Base-by-base conservation (phyloP, 2,113 vertebrate species). In the Athene cunicularia region DNA sequence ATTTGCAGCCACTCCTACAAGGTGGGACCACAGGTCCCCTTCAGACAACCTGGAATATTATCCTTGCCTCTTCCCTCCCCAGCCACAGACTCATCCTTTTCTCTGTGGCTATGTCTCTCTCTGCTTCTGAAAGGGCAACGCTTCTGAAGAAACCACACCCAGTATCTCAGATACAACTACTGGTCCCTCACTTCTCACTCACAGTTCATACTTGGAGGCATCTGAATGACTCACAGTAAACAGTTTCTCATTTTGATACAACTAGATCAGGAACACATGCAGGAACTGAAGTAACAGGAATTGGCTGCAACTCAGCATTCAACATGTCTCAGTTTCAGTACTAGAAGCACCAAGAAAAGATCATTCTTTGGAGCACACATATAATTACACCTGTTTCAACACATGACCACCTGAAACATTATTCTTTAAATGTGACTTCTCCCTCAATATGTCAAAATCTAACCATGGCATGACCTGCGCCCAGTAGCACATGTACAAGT, bases 21-120 rank as follows among this genome's bases (percentile, higher is more conserved):
- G 60, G 17, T 59, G 37, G 76, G n/a, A 70, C 59, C 49, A 47
- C 63, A 77, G 28, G 17, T 94, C 64, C 53, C 35, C n/a, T 55
- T 86, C 59, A 60, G 41, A 82, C 28, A 67, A 18, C 13, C 35
- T 35, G 18, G 11, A 93, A 53, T 80, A 75, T 41, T 66, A 75
- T 22, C 30, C 60, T 82, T 47, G 26, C 8, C 35, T 68, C 43
- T 75, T 80, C 32, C 9, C 12, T 75, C 6, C 43, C 16, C 23
- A 67, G n/a, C 24, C 56, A 77, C 43, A 52, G 24, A 23, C 43
- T 49, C 39, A 35, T 68, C 26, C 17, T 41, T 33, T 76, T 19
- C 45, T 41, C 45, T 32, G 27, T 32, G 52, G n/a, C 67, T 41
- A 58, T 0, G 0, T 58, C 17, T 95, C 60, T 3, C 12, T 47